Evolutionary conservation across 2,888 invertebrate genomes (phyloP).

Genomic region (Agriopis leucophaearia): DNA sequence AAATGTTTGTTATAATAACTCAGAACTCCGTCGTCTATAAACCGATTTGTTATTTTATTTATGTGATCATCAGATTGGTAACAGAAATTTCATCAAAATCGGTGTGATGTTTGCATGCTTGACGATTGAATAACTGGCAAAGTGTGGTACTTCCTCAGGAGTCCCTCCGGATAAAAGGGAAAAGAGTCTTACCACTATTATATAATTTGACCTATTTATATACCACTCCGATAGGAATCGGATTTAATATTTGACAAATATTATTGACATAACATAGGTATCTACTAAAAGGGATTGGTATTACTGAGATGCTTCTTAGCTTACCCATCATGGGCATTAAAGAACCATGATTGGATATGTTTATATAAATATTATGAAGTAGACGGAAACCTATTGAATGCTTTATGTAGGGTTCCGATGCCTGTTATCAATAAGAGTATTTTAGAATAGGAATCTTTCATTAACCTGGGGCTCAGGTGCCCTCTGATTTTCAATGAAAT

Average conservation of each 20-base stretch:
- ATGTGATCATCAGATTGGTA: no score
- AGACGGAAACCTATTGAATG: slow-evolving; percentile 24
- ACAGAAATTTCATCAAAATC: no score
- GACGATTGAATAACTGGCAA: no score
- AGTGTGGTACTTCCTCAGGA: no score
- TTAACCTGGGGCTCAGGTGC: slow-evolving; percentile 25
- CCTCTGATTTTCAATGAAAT: slow-evolving; percentile 31
- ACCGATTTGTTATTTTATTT: no score
- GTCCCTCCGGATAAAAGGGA: no score
- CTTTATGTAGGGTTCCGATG: slow-evolving; percentile 26
- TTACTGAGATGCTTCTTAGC: neutral
- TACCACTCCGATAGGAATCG: no score
- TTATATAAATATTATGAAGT: slow-evolving; percentile 20
- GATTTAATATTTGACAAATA: neutral
- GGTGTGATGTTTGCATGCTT: no score
- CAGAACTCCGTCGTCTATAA: no score
- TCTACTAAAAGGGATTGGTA: neutral
- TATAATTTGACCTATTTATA: no score
- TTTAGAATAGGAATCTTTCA: slow-evolving; percentile 37
- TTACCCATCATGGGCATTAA: slow-evolving; percentile 6
- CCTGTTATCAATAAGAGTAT: slow-evolving; percentile 26
- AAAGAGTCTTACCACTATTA: no score
- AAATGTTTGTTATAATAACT: no score
- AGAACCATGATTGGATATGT: slow-evolving; percentile 14
- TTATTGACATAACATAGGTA: neutral